A percentile compares a stretch with the other conserved stretches of the same genome.
phyloP scores from a whole-genome alignment of 2,113 vertebrate species.

The Microtus ochrogaster region DNA sequence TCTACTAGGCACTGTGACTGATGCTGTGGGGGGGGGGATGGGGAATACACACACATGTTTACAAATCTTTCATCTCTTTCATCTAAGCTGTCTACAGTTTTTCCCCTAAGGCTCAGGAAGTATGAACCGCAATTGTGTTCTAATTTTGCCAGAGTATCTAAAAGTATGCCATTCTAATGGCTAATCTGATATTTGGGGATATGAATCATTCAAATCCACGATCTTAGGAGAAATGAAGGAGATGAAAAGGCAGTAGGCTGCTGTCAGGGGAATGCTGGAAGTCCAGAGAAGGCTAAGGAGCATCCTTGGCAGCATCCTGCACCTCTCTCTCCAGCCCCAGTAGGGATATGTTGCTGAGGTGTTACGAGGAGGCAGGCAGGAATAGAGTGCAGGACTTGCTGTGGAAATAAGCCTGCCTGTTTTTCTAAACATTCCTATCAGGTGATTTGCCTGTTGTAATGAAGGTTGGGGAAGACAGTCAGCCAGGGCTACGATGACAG shows the following conservation, averaged over 20 bases:
- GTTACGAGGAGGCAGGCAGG: neutral
- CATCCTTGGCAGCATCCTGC: neutral
- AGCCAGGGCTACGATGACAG: neutral
- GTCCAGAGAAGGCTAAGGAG: neutral
- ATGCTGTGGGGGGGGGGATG: neutral
- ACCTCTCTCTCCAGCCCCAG: neutral
- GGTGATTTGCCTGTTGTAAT: neutral
- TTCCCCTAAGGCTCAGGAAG: neutral
- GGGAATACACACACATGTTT: neutral
- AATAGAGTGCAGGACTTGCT: neutral
- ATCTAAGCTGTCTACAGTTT: slow-evolving; percentile 41
- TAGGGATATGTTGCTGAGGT: neutral
- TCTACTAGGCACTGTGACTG: neutral
- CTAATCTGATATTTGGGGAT: slow-evolving; percentile 52
- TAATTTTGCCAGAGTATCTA: slow-evolving; percentile 40
- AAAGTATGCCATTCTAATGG: neutral
- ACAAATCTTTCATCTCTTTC: slow-evolving; percentile 43
- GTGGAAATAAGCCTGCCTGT: neutral
- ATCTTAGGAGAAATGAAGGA: slow-evolving; percentile 46
- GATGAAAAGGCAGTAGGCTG: slow-evolving; percentile 28
- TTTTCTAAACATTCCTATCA: neutral
- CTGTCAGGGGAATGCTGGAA: slow-evolving; percentile 3
- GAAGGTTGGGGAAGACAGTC: neutral
- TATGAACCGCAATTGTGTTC: slow-evolving; percentile 40
- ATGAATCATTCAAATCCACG: slow-evolving; percentile 18